Evolutionary conservation across 2,888 invertebrate species (phyloP).

Genomic region (Pyrrhia umbra): DNA sequence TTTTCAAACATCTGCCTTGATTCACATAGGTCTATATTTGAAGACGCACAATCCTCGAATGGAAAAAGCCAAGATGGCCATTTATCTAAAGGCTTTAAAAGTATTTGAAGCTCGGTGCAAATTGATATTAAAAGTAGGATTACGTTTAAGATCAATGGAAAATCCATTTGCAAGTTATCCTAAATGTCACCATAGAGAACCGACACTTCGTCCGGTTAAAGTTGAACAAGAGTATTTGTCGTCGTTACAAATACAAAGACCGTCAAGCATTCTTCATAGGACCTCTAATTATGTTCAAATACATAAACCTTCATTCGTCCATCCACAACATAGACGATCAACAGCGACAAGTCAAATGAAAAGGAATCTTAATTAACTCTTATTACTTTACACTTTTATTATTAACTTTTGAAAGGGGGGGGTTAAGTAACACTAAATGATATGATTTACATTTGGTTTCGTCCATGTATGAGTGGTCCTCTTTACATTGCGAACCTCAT

Average conservation of each 20-base stretch:
- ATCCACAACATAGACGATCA: conserved; percentile 13
- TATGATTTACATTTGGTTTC: too few relatives aligned
- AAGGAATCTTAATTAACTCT: too few relatives aligned
- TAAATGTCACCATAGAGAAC: conserved; percentile 66
- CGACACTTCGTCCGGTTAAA: conserved; percentile 28
- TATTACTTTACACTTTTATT: too few relatives aligned
- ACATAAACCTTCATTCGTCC: conserved; percentile 30
- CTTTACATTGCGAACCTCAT: too few relatives aligned
- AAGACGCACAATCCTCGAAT: conserved; percentile 87
- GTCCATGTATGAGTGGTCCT: too few relatives aligned
- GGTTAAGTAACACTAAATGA: too few relatives aligned
- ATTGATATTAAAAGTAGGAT: conserved; percentile 79
- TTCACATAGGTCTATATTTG: conserved; percentile 90
- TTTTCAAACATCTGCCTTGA: conserved; percentile 85
- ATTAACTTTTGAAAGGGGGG: too few relatives aligned
- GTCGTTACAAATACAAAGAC: conserved; percentile 22
- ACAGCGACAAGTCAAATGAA: conserved; percentile 33
- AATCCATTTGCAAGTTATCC: conserved; percentile 90
- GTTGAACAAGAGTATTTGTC: neutral
- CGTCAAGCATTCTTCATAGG: conserved; percentile 1
- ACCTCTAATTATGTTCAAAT: conserved; percentile 42
- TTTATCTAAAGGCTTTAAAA: conserved; percentile 79
- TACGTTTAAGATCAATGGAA: conserved; percentile 85
- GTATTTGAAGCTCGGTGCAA: conserved; percentile 79
- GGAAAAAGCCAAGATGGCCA: conserved; percentile 64